phyloP scores from a whole-genome alignment of 2,888 invertebrate species.

The Epirrhoe tristata region DNA sequence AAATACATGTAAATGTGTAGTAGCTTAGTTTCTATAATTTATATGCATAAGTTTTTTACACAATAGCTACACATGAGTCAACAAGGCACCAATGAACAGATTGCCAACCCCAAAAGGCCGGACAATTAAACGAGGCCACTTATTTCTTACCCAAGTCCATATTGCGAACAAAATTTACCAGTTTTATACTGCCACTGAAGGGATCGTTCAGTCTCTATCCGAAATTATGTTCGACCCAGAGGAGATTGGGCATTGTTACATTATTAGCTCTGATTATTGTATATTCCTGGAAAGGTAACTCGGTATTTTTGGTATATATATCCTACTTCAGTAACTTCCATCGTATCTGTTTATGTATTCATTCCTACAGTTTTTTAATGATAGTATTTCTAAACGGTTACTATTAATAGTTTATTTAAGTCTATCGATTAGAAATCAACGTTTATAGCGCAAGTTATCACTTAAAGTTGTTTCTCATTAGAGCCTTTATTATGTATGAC shows the following conservation, averaged over 20 bases:
- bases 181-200: slow-evolving; percentile 71
- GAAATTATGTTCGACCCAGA: slow-evolving; percentile 74
- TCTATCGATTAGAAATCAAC: no score
- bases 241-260: slow-evolving; percentile 3
- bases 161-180: slow-evolving; percentile 64
- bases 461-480: no score
- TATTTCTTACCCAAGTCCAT: slow-evolving; percentile 55
- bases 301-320: no score
- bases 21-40: no score
- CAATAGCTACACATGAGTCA: slow-evolving; percentile 8
- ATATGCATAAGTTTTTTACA: not conserved
- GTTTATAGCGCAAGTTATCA: no score
- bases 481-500: no score
- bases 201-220: slow-evolving; percentile 69
- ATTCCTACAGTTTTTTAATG: no score
- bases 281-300: not conserved
- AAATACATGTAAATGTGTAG: no score
- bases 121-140: slow-evolving; percentile 38
- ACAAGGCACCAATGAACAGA: slow-evolving; percentile 8
- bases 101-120: slow-evolving; percentile 26
- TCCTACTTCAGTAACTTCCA: no score
- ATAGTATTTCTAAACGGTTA: no score
- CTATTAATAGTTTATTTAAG: no score
- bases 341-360: no score
- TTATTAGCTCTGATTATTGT: not conserved